Base-by-base conservation (phyloP, 2,797 vertebrate genomes). In the Takifugu rubripes region DNA sequence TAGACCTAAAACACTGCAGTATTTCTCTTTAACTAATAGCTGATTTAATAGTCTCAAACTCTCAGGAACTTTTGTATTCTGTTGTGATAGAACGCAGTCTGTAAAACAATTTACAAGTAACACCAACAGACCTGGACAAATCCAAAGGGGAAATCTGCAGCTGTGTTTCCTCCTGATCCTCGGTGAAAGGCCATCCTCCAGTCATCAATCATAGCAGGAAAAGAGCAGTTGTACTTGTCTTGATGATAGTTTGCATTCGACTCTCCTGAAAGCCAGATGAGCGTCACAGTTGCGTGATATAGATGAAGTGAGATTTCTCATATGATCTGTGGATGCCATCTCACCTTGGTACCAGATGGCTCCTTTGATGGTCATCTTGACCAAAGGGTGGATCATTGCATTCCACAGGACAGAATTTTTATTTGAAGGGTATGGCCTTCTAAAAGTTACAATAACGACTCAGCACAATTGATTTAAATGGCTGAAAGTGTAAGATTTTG, bases 341-440 rank as follows among this genome's bases (percentile, higher is more conserved):
- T 83, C 73, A 96, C 96, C 96, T 92, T 98, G 96, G 81, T 98
- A 98, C 95, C 95, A 98, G 51, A 94, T 84, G 0, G 89, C 81
- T n/a, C 96, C 96, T 74, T 88, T 92, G 59, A 98, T 81, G 5
- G 94, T 93, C 93, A 98, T 94, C 55, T 90, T 94, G 57, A 90
- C 84, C 49, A 98, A 81, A 0, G 96, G 96, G 56, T 95, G 92
- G 75, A 98, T 93, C 95, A 98, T 98, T 53, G 94, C 87, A 0
- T 98, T 98, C 96, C 96, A 98, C 77, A 98, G 85, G 51, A 94
- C 81, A 0, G 93, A 93, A 46, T 85, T 80, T 0, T 1, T 17
- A 5, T 14, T 21, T 46, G 17, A 10, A 17, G 45, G n/a, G 17
- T 21, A 2, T 46, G 10, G 7, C 8, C 16, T 10, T 17, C 6